These are phyloP conservation scores for Helogale parvula DNA, from an alignment of 2,113 vertebrate species.

Conservation along the genomic window DNA sequence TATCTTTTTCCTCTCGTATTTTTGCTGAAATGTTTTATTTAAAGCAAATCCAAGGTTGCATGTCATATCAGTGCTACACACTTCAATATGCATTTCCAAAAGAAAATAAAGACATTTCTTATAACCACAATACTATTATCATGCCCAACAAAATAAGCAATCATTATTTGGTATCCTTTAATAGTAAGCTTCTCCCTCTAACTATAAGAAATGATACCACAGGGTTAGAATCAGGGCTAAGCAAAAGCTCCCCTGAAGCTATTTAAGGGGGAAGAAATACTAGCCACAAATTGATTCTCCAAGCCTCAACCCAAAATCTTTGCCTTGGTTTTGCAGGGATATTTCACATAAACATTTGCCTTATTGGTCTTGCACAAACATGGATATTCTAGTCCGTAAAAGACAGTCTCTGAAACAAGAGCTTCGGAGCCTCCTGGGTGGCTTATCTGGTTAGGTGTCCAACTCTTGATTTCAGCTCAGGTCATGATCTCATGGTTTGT, in stretches of 20 bases:
- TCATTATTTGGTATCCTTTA: not conserved
- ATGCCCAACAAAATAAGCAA: not conserved
- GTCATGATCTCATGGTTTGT: no score
- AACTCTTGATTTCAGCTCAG: no score
- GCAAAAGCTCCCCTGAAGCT: not conserved
- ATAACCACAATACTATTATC: not conserved
- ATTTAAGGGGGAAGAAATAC: not conserved
- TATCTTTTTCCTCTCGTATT: not conserved
- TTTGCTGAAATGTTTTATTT: slow-evolving; percentile 45
- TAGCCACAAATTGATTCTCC: not conserved
- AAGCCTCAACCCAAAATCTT: not conserved
- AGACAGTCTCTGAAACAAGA: not conserved
- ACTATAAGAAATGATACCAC: not conserved
- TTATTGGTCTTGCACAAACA: not conserved
- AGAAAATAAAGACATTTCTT: not conserved
- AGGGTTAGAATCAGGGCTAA: not conserved
- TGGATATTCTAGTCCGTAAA: not conserved
- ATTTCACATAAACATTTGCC: not conserved
- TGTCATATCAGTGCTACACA: not conserved
- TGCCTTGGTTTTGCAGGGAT: not conserved
- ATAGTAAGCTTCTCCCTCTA: not conserved
- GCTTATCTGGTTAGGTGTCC: no score
- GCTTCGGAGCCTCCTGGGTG: no score
- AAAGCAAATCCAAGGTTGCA: slow-evolving; percentile 19
- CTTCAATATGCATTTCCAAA: not conserved